These are phyloP conservation scores for Papilio helenus DNA, from an alignment of 1,140 invertebrate species.

Conservation along the genomic window DNA sequence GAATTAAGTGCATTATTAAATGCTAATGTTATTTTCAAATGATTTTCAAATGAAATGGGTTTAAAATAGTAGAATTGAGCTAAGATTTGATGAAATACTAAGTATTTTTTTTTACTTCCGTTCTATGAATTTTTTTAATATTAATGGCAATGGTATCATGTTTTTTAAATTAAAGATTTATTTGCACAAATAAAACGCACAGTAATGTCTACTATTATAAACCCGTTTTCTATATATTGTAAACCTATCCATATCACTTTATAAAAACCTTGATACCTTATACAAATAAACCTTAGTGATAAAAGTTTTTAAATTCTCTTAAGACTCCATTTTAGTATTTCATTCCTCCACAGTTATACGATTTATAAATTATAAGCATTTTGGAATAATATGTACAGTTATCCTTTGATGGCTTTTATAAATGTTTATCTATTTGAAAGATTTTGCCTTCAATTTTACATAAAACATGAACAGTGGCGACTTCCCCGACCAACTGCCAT, in stretches of 20 bases:
- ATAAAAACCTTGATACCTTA: background rate
- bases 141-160: background rate
- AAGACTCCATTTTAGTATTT: constrained; percentile 31
- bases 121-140: background rate
- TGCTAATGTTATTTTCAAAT: background rate
- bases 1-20: background rate
- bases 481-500: constrained; percentile 51
- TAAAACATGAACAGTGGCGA: constrained; percentile 19
- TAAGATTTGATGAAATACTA: background rate
- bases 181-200: constrained; percentile 34
- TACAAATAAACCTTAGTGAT: constrained; percentile 4
- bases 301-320: background rate
- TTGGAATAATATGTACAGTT: constrained; percentile 22
- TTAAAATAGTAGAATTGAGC: constrained; percentile 11
- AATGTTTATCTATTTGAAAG: constrained; percentile 36
- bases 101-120: background rate
- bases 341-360: constrained; percentile 22
- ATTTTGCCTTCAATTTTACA: constrained; percentile 31
- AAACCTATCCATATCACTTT: constrained; percentile 22
- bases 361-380: constrained; percentile 9
- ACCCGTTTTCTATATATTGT: background rate
- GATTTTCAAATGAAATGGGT: background rate
- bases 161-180: background rate
- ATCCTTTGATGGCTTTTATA: constrained; percentile 33
- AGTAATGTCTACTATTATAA: constrained; percentile 26